These are phyloP conservation scores for silkworm (Bombyx mori) DNA, from an alignment of 1,140 invertebrate species.

Conservation along the genomic window DNA sequence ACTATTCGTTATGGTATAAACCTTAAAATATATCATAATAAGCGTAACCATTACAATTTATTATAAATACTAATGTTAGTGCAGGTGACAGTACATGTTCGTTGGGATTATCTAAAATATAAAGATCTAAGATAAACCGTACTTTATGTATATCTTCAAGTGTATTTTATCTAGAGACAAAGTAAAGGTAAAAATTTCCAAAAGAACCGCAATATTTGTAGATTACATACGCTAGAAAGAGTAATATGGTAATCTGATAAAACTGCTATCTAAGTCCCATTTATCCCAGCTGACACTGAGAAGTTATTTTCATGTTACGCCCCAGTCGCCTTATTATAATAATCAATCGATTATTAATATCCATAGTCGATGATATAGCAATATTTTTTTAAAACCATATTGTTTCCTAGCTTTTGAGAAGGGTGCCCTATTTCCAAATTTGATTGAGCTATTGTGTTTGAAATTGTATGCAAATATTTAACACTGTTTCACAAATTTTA, in stretches of 20 bases:
- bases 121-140: too few relatives aligned
- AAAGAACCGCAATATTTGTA: too few relatives aligned
- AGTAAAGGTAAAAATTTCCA: too few relatives aligned
- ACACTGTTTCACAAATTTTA: neutral
- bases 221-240: neutral
- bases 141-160: too few relatives aligned
- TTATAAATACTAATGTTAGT: too few relatives aligned
- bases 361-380: conserved; percentile 74
- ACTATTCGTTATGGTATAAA: too few relatives aligned
- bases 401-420: conserved; percentile 63
- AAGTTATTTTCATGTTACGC: conserved; percentile 10
- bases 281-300: conserved; percentile 15
- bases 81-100: too few relatives aligned
- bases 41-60: too few relatives aligned
- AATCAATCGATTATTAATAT: conserved; percentile 75
- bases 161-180: too few relatives aligned
- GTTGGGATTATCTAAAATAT: too few relatives aligned
- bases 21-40: too few relatives aligned
- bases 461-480: conserved; percentile 44
- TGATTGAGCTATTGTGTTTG: conserved; percentile 74
- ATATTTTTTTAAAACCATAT: conserved; percentile 62
- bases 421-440: conserved; percentile 70
- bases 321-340: conserved; percentile 34
- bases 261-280: conserved; percentile 20
- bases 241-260: conserved; percentile 15